Percentiles rank a stretch among this genome's conserved stretches.
These are phyloP conservation scores for Notoglanidium macrostoma DNA, from an alignment of 2,797 vertebrate species.

Conservation along the genomic window DNA sequence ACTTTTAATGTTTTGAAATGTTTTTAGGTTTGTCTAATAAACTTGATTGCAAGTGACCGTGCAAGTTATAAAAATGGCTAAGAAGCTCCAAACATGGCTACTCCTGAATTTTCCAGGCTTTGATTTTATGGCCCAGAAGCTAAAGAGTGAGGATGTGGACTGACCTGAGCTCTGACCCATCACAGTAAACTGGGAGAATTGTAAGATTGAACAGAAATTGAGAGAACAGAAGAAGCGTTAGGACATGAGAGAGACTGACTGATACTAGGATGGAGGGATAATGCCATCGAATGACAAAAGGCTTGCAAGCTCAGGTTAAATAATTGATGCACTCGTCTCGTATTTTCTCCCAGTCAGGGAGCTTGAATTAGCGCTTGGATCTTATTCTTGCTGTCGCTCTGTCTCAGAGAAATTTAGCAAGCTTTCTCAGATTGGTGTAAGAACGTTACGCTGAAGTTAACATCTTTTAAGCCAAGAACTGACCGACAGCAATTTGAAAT, in stretches of 20 bases:
- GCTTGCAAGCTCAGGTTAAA: slow-evolving; percentile 17
- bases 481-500: not conserved
- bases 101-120: not conserved
- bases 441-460: not conserved
- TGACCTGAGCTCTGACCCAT: not conserved
- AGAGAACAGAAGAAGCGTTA: slow-evolving; percentile 4
- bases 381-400: not conserved
- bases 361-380: not conserved
- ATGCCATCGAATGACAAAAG: not conserved
- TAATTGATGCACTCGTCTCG: slow-evolving; percentile 25
- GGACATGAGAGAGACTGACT: not conserved
- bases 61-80: not conserved
- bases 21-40: not conserved
- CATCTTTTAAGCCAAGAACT: not conserved
- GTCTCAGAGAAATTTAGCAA: not conserved
- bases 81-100: not conserved
- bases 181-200: not conserved
- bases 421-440: slow-evolving; percentile 11
- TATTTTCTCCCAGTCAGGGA: not conserved
- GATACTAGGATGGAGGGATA: not conserved
- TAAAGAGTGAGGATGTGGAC: not conserved
- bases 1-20: not conserved
- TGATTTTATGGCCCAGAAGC: not conserved
- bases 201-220: not conserved
- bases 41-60: not conserved